phyloP scores from a whole-genome alignment of 92 coral and sea anemone species.

The Actinostola sp. region DNA sequence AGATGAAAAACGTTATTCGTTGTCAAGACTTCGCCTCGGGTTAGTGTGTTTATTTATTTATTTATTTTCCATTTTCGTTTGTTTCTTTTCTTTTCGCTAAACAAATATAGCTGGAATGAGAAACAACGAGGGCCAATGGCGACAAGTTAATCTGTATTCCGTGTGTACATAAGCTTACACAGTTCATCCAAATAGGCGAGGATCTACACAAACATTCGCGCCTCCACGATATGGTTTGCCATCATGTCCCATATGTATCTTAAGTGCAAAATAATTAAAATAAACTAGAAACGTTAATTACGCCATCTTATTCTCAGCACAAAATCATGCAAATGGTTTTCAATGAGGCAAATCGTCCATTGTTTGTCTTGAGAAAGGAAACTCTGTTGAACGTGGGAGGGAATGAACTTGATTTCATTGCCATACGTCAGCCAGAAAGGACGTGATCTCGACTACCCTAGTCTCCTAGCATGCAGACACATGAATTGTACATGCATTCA shows the following conservation, averaged over 20 bases:
- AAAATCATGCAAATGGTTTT: conserved; percentile 3
- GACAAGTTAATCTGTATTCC: too few species aligned
- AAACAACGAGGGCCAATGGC: not conserved
- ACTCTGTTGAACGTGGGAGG: not conserved
- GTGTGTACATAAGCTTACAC: not conserved
- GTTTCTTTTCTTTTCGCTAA: too few species aligned
- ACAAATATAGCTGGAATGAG: not conserved
- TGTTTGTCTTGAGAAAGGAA: not conserved
- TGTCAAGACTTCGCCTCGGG: not conserved
- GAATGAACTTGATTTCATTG: not conserved
- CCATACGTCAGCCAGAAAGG: too few species aligned
- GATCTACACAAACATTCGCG: not conserved
- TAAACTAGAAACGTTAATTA: not conserved
- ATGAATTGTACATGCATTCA: too few species aligned
- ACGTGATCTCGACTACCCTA: too few species aligned
- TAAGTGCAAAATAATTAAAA: not conserved
- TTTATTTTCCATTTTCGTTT: not conserved
- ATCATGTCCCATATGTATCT: not conserved
- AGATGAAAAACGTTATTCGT: not conserved
- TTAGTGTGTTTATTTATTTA: not conserved
- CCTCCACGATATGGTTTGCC: too few species aligned
- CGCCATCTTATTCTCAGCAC: not conserved
- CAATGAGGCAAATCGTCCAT: not conserved
- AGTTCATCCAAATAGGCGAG: not conserved
- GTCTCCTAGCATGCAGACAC: too few species aligned